phyloP scores from a whole-genome alignment of 2,113 vertebrate genomes.

The Mesoclemmys tuberculata region DNA sequence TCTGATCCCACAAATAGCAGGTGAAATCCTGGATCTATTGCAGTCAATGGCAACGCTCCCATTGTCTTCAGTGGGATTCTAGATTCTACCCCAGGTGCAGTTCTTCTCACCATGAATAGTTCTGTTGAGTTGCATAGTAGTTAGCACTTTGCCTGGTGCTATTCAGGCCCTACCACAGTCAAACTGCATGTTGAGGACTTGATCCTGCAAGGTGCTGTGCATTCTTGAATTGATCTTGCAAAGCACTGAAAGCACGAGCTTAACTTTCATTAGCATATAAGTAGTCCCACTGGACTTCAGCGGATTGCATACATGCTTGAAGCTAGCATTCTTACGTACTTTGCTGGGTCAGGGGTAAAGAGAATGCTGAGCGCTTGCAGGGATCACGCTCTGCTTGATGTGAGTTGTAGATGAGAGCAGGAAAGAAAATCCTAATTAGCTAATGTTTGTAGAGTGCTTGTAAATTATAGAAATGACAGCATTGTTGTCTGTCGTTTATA shows the following conservation, averaged over 20 bases:
- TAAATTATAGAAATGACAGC: neutral
- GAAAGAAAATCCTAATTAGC: neutral
- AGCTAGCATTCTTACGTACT: neutral
- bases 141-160: neutral
- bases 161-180: neutral
- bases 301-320: neutral
- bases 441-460: neutral
- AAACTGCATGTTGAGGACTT: neutral
- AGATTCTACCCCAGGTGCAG: fast-evolving
- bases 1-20: neutral
- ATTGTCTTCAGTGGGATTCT: neutral
- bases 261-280: neutral
- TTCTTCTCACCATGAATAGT: neutral
- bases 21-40: neutral
- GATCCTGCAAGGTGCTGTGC: neutral
- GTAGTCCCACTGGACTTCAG: neutral
- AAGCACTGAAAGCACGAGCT: fast-evolving
- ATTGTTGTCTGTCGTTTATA: neutral
- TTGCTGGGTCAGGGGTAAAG: neutral
- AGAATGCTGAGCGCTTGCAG: neutral
- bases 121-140: neutral
- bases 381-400: neutral
- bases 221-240: neutral
- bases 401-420: neutral
- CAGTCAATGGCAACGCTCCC: neutral